These are phyloP conservation scores for Cariama cristata DNA, from an alignment of 2,113 vertebrate species.

Conservation along the genomic window DNA sequence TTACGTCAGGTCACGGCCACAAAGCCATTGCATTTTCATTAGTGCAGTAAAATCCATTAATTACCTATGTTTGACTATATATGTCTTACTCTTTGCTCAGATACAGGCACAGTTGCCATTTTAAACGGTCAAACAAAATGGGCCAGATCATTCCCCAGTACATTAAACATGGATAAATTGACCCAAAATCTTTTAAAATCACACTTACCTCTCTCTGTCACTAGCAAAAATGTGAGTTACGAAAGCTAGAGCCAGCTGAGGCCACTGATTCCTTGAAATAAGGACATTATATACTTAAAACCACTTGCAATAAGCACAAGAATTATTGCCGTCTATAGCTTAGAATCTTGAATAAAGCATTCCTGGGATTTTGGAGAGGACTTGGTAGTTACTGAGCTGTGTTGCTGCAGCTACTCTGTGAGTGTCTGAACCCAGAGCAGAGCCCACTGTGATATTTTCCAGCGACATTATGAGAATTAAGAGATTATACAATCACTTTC, in stretches of 20 bases:
- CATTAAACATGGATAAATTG: background rate
- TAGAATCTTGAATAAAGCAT: background rate
- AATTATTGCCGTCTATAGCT: background rate
- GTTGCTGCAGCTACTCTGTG: background rate
- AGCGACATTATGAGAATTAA: background rate
- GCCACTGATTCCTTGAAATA: background rate
- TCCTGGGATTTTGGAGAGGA: background rate
- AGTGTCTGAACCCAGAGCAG: background rate
- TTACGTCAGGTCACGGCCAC: background rate
- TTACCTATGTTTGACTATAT: fast-evolving
- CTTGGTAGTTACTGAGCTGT: background rate
- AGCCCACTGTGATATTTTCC: background rate
- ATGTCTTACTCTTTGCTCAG: background rate
- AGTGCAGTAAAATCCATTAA: background rate
- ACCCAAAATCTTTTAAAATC: slow-evolving; percentile 9
- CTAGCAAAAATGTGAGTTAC: background rate
- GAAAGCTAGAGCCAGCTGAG: background rate
- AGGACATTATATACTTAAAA: background rate
- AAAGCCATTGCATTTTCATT: background rate
- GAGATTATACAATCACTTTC: background rate
- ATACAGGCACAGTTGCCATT: background rate
- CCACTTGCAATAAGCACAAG: background rate
- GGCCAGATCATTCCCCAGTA: background rate
- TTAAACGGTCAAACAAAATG: background rate
- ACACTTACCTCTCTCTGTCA: background rate